A percentile compares a stretch with the other conserved stretches of the same genome.
These are phyloP conservation scores for Lymantria monacha DNA, from an alignment of 2,888 invertebrate species.

Conservation along the genomic window DNA sequence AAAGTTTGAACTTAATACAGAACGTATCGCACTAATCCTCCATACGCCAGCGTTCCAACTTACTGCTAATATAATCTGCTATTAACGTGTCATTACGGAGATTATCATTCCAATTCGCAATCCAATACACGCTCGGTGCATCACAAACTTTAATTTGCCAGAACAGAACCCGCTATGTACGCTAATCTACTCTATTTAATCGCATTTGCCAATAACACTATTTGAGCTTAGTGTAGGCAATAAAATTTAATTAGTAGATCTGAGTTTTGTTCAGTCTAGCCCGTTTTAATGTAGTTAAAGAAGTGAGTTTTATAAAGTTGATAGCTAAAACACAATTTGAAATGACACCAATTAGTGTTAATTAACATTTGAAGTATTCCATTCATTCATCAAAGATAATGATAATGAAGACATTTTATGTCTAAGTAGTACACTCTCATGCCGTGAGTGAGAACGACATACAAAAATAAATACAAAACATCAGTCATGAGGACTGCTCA, in stretches of 20 bases:
- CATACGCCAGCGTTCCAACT: slow-evolving; percentile 7
- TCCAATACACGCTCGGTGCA: slow-evolving; percentile 19
- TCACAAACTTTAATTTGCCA: slow-evolving; percentile 9
- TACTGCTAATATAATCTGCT: slow-evolving; percentile 1
- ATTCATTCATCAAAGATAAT: neutral
- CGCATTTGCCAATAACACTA: slow-evolving; percentile 11
- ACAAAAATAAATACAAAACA: too few relatives aligned
- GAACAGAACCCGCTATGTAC: slow-evolving; percentile 12
- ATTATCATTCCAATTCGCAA: slow-evolving; percentile 13
- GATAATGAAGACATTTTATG: too few relatives aligned
- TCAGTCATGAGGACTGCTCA: too few relatives aligned
- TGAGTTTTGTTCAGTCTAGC: slow-evolving; percentile 23
- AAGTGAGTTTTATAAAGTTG: slow-evolving; percentile 17
- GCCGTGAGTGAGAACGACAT: too few relatives aligned
- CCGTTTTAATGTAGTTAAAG: slow-evolving; percentile 22
- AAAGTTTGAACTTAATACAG: slow-evolving; percentile 11
- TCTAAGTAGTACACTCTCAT: too few relatives aligned
- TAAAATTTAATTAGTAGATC: slow-evolving; percentile 32
- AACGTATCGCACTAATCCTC: slow-evolving; percentile 24
- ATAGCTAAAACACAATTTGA: slow-evolving; percentile 14
- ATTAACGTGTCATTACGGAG: slow-evolving; percentile 19
- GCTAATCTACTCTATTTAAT: slow-evolving; percentile 17
- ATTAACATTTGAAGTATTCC: slow-evolving; percentile 1
- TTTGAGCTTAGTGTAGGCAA: slow-evolving; percentile 17
- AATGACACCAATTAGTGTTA: slow-evolving; percentile 18